Conservation (phyloP, 2,888 invertebrate genomes). For the Drosophila tripunctata region DNA sequence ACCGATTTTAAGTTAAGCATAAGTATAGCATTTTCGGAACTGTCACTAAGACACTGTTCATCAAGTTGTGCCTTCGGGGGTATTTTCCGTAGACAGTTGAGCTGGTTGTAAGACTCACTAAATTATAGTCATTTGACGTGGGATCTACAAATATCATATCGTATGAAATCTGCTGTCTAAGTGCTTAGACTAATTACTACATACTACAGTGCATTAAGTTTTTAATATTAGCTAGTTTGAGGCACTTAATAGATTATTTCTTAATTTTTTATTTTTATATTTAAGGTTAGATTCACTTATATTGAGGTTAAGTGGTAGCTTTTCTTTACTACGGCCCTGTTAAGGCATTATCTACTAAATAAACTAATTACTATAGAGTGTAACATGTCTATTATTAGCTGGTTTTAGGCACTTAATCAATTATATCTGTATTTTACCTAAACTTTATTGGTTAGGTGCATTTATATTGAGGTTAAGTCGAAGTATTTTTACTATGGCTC, state of each 20-base stretch:
- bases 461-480: no score
- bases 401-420: no score
- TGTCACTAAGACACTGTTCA: constrained; percentile 17
- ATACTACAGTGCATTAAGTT: background rate
- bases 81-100: background rate
- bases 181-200: constrained; percentile 13
- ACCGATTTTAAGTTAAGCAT: background rate
- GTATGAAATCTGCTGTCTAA: constrained; percentile 7
- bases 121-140: constrained; percentile 8
- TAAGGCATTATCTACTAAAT: no score
- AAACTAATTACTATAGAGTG: no score
- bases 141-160: background rate
- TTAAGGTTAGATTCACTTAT: no score
- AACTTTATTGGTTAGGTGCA: no score
- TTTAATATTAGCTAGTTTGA: background rate
- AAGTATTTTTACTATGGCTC: no score
- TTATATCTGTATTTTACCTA: no score
- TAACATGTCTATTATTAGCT: no score
- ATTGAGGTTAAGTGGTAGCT: no score
- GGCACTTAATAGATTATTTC: background rate
- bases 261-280: no score
- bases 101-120: background rate
- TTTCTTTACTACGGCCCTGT: background rate
- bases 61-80: constrained; percentile 1
- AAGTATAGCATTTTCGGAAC: background rate